phyloP scores from a whole-genome alignment of 2,797 vertebrate species.

The Sebastes taczanowskii region DNA sequence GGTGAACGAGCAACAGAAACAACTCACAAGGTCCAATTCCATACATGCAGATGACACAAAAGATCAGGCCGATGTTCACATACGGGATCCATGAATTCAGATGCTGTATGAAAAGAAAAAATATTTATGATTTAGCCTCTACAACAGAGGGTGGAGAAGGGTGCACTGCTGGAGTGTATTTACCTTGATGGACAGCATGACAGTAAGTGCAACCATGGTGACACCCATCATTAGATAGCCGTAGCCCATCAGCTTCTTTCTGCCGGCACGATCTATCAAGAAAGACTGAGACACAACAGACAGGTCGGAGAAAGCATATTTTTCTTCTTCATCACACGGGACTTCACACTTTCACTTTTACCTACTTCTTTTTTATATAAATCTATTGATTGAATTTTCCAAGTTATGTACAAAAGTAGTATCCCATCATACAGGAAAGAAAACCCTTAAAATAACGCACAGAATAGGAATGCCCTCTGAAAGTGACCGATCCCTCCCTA shows the following conservation, averaged over 20 bases:
- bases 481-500: background rate
- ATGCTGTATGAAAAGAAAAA: constrained; percentile 62
- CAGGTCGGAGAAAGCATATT: background rate
- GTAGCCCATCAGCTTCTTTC: constrained; percentile 82
- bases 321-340: background rate
- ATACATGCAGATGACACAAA: constrained; percentile 83
- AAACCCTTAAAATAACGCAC: background rate
- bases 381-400: background rate
- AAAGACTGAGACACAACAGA: constrained; percentile 72
- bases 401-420: background rate
- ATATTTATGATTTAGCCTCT: background rate
- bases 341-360: background rate
- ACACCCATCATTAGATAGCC: constrained; percentile 80
- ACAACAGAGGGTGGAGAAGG: background rate
- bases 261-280: constrained; percentile 81
- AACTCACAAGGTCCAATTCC: constrained; percentile 84
- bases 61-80: constrained; percentile 82
- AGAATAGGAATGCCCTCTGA: background rate
- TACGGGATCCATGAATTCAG: constrained; percentile 78
- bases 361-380: background rate
- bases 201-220: constrained; percentile 75
- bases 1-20: background rate
- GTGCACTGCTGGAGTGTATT: background rate
- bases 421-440: background rate
- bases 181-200: constrained; percentile 83